These are phyloP conservation scores for Galago senegalensis DNA, from an alignment of 2,797 vertebrate genomes.

Conservation along the genomic window DNA sequence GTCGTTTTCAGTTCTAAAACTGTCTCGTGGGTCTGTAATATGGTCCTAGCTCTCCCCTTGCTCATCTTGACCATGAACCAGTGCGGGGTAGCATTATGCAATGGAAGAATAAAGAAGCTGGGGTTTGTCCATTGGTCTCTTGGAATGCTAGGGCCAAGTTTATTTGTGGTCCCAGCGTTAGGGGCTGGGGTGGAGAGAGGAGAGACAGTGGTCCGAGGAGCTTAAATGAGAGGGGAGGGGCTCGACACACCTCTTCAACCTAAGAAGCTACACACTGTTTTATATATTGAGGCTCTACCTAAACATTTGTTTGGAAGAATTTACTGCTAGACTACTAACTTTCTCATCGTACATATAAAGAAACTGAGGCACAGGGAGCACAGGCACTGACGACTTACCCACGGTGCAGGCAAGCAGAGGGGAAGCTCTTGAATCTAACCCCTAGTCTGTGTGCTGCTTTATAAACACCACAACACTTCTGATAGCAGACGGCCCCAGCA, in stretches of 20 bases:
- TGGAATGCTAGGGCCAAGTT: background rate
- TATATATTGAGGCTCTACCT: background rate
- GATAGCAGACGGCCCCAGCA: fast-evolving
- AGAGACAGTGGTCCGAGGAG: background rate
- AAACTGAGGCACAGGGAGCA: background rate
- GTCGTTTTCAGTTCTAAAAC: background rate
- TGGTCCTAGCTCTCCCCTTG: background rate
- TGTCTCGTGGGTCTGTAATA: background rate
- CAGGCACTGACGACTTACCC: background rate
- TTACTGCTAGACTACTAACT: background rate
- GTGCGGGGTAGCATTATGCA: too few species aligned
- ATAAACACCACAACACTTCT: fast-evolving
- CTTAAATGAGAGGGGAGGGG: background rate
- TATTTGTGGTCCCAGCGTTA: background rate
- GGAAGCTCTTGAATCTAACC: background rate
- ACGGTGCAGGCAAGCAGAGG: background rate
- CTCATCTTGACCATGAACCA: background rate
- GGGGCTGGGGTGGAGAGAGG: fast-evolving
- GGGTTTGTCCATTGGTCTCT: background rate
- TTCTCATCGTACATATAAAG: background rate
- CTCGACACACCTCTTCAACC: background rate
- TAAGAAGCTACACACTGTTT: background rate
- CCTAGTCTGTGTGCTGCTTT: fast-evolving
- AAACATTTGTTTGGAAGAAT: background rate
- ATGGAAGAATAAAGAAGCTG: background rate